Evolutionary conservation across 2,113 vertebrate genomes (phyloP), one percentile per base, ranked within the genome.

Genomic region (Zingel zingel): DNA sequence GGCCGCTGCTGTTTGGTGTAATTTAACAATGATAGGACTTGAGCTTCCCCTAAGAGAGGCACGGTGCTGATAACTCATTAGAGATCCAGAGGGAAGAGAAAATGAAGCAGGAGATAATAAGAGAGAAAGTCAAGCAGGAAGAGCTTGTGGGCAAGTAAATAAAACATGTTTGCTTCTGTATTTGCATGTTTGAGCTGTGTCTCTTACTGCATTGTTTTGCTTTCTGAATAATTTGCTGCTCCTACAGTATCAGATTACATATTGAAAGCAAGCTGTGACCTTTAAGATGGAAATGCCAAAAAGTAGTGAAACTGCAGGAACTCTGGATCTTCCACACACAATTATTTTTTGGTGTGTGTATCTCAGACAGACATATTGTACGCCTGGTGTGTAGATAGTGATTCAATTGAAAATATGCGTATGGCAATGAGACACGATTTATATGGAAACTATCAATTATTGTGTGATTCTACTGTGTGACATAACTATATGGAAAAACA

Each of bases 271-370:
- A 83, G 79, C 48, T 70, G 71, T 89, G 86, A 89, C 88, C 89
- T 94, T 92, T 90, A 81, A 81, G 76, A 89, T 75, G 53, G 82
- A 93, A 93, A 92, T 89, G 85, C 68, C 89, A 90, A 81, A 86
- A 89, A 48, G 77, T 0, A 59, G 82, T 5, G 18, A 79, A 90
- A 88, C 53, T 85, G 53, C 19, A 30, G 62, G 56, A 89, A 87
- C 57, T 74, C 72, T 50, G 76, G 47, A 80, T 86, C 69, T 77
- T 79, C 74, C 50, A 74, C 64, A 83, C 66, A 70, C 73, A 91
- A 92, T 92, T 91, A 89, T 88, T 79, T 91, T 68, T 78, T 43
- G 6, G 33, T 50, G 33, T 43, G n/a, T 39, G 19, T 62, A 15
- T 57, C 4, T 64, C 43, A 62, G 48, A 82, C 5, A 73, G 57